Percentiles rank a stretch among this genome's conserved stretches.
Conservation (phyloP, 2,888 invertebrate species). For the Apamea sordens region DNA sequence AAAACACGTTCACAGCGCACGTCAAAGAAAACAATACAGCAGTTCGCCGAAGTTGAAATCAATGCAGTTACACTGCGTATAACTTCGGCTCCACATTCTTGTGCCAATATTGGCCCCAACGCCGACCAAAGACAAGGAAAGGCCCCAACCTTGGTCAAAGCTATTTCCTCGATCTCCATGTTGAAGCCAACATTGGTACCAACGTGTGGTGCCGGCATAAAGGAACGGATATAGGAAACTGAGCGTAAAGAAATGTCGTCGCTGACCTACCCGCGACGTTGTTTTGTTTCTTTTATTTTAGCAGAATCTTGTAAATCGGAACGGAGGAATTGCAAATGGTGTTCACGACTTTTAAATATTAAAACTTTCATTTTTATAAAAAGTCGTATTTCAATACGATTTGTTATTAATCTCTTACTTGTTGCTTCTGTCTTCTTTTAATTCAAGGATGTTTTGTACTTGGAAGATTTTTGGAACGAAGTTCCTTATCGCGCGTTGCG, state of each 20-base stretch:
- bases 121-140: background rate
- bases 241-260: conserved; percentile 29
- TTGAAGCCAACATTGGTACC: background rate
- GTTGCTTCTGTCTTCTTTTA: background rate
- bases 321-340: conserved; percentile 28
- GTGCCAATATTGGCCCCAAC: background rate
- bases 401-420: background rate
- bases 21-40: conserved; percentile 50
- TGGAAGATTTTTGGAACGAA: no score
- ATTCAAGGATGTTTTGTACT: background rate
- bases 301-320: conserved; percentile 15
- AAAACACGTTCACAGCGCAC: conserved; percentile 23
- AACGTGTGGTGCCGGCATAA: background rate
- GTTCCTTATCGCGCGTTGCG: no score
- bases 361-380: background rate
- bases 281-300: conserved; percentile 37
- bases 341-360: background rate
- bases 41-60: conserved; percentile 50
- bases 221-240: conserved; percentile 45
- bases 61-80: conserved; percentile 40
- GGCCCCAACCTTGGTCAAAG: no score
- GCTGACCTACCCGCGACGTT: conserved; percentile 32
- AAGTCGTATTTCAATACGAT: background rate
- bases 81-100: background rate
- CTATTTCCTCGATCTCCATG: background rate